Percentiles rank a stretch among this genome's conserved stretches.
phyloP scores from a whole-genome alignment of 2,113 vertebrate genomes.

The Kobus ellipsiprymnus region DNA sequence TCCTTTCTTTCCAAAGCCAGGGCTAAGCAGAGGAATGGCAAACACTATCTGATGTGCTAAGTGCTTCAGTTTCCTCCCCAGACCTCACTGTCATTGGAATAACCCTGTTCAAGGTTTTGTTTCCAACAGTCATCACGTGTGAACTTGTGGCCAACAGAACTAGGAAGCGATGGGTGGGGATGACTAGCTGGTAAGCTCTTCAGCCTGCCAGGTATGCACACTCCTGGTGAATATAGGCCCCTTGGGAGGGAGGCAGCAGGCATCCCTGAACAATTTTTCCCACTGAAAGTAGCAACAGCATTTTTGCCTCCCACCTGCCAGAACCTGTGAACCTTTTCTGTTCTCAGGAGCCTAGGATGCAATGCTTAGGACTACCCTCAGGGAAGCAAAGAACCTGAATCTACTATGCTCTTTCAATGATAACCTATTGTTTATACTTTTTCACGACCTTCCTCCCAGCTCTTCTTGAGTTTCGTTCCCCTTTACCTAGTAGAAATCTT shows the following conservation, averaged over 20 bases:
- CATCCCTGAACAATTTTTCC: background rate
- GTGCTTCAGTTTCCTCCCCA: background rate
- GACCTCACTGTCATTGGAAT: background rate
- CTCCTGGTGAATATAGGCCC: background rate
- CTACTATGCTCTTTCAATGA: background rate
- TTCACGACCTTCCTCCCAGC: background rate
- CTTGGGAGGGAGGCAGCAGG: background rate
- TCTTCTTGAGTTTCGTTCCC: background rate
- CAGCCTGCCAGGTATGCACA: background rate
- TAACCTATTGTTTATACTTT: background rate
- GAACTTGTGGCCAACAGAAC: background rate
- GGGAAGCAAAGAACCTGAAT: background rate
- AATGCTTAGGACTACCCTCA: background rate
- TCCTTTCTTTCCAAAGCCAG: background rate
- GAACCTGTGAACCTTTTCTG: background rate
- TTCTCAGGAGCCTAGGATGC: background rate
- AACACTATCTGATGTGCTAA: background rate
- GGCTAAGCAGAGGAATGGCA: background rate
- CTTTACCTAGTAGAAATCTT: background rate
- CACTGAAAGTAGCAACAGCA: background rate
- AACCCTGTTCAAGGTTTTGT: background rate
- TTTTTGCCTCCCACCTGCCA: background rate
- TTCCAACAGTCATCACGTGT: background rate
- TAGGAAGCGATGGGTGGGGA: background rate
- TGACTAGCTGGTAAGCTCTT: background rate